A percentile compares a stretch with the other conserved stretches of the same genome.
Evolutionary conservation across 2,888 invertebrate species (phyloP).

Genomic region (Drosophila meridiana): DNA sequence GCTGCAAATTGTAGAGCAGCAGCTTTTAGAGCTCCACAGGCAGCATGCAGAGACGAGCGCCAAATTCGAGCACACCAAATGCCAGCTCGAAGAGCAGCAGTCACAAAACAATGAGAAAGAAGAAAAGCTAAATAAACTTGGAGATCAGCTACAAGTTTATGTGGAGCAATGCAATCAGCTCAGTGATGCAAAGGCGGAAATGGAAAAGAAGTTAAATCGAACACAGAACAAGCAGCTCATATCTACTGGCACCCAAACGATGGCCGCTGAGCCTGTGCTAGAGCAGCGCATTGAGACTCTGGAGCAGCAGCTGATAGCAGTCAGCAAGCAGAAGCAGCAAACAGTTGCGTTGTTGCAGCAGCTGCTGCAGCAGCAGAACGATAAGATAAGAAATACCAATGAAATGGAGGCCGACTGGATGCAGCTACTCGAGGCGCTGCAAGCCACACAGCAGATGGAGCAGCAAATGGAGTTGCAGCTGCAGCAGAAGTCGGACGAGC

Average conservation of each 20-base stretch:
- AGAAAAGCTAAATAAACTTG: slow-evolving; percentile 61
- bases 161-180: slow-evolving; percentile 58
- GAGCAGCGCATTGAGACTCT: slow-evolving; percentile 55
- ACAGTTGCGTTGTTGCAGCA: slow-evolving; percentile 69
- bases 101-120: slow-evolving; percentile 57
- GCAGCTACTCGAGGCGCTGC: slow-evolving; percentile 70
- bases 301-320: slow-evolving; percentile 56
- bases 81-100: slow-evolving; percentile 66
- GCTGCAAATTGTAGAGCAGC: slow-evolving; percentile 50
- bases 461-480: slow-evolving; percentile 64
- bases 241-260: slow-evolving; percentile 27
- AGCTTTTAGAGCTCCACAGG: slow-evolving; percentile 62
- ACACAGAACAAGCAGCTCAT: slow-evolving; percentile 2
- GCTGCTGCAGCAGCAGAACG: slow-evolving; percentile 73
- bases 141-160: slow-evolving; percentile 59
- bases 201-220: slow-evolving; percentile 27
- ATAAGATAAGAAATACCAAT: slow-evolving; percentile 73
- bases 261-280: slow-evolving; percentile 20
- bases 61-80: slow-evolving; percentile 69
- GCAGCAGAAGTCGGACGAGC: slow-evolving; percentile 67
- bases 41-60: slow-evolving; percentile 69
- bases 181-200: slow-evolving; percentile 41
- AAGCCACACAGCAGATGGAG: slow-evolving; percentile 66
- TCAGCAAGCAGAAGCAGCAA: slow-evolving; percentile 56
- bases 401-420: slow-evolving; percentile 80